Evolutionary conservation across 2,113 vertebrate species (phyloP).

Genomic region (Hippocampus barbouri): DNA sequence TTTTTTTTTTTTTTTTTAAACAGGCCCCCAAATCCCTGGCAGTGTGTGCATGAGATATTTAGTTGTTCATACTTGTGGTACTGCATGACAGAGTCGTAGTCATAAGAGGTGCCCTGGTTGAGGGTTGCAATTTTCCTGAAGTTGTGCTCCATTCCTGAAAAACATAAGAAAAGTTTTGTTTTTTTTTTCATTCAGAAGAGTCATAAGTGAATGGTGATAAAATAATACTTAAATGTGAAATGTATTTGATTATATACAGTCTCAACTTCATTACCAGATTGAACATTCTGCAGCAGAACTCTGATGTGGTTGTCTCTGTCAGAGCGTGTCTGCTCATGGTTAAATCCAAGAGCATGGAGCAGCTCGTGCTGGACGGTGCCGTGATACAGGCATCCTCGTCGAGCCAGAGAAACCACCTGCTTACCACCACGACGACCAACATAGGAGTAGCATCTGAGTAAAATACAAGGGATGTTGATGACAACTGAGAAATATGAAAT

Average conservation of each 20-base stretch:
- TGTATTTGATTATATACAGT: not conserved
- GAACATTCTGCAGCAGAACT: conserved; percentile 26
- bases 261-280: conserved; percentile 2
- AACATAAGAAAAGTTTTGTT: not conserved
- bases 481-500: not conserved
- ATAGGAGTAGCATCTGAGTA: conserved; percentile 57
- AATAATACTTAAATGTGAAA: not conserved
- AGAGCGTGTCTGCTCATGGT: conserved; percentile 65
- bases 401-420: conserved; percentile 61
- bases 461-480: not conserved
- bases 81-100: conserved; percentile 73
- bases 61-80: conserved; percentile 48
- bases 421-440: conserved; percentile 47
- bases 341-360: conserved; percentile 68
- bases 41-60: not conserved
- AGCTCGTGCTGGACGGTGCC: conserved; percentile 60
- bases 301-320: conserved; percentile 60
- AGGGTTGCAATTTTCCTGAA: conserved; percentile 57
- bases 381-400: conserved; percentile 42
- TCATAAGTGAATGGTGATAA: not conserved
- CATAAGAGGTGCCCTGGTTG: conserved; percentile 66
- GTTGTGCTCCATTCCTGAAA: conserved; percentile 49
- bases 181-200: not conserved
- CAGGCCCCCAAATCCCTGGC: not conserved
- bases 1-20: not conserved